Conservation (phyloP, 2,888 invertebrate genomes). For the Dryobota labecula region DNA sequence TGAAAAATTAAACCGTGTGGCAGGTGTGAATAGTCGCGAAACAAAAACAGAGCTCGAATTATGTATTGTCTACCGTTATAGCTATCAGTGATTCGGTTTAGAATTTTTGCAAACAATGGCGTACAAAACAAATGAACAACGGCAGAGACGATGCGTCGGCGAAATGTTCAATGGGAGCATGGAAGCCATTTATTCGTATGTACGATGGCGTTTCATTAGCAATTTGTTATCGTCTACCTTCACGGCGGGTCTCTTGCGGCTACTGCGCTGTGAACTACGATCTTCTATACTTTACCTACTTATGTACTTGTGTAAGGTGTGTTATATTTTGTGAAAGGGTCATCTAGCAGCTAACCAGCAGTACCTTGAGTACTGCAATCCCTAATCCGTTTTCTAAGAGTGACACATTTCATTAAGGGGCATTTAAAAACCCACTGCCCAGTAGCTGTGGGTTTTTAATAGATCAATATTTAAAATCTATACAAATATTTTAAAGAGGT, state of each 20-base stretch:
- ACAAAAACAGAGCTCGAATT: conserved; percentile 72
- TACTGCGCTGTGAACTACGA: conserved; percentile 34
- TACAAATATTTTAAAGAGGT: too few relatives aligned
- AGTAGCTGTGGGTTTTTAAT: neutral
- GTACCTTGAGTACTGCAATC: neutral
- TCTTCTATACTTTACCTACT: conserved; percentile 9
- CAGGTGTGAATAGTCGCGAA: conserved; percentile 72
- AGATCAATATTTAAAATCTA: neutral
- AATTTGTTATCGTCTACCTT: conserved; percentile 65
- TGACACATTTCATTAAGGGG: neutral
- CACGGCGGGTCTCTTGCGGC: conserved; percentile 42
- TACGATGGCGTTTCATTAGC: conserved; percentile 65
- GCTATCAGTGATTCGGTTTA: conserved; percentile 73
- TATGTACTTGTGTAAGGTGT: neutral
- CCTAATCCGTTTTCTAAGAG: neutral
- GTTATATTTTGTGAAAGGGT: neutral
- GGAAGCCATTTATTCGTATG: conserved; percentile 61
- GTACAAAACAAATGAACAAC: conserved; percentile 64
- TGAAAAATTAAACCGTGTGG: conserved; percentile 67
- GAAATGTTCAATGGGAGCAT: conserved; percentile 62
- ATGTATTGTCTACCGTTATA: conserved; percentile 65
- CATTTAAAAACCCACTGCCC: neutral
- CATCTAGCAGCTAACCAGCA: too few relatives aligned
- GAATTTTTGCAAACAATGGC: conserved; percentile 73
- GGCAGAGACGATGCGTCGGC: conserved; percentile 60